Base-by-base conservation (phyloP, 2,797 vertebrate genomes). In the Dryobates pubescens region DNA sequence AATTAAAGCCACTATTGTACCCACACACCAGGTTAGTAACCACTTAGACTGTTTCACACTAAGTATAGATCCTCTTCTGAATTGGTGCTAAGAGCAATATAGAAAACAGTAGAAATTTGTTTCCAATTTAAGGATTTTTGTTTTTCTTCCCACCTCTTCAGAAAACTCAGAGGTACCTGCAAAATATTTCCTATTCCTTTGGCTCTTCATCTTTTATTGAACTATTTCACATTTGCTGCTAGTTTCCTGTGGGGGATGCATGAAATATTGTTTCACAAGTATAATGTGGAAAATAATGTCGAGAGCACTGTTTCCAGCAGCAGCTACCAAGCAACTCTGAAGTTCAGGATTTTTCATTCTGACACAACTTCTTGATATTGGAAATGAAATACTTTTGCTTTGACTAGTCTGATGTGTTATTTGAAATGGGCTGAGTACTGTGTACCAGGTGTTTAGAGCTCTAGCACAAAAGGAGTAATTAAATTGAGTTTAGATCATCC, bases 271-370 rank as follows among this genome's bases (percentile, higher is more conserved):
- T 68, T 68, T 71, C 62, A 61, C 65, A 49, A 53, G 58, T 68
- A 17, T 73, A 79, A 85, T 22, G 30, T 68, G 70, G 86, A 61
- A 82, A 91, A 68, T 61, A 65, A 76, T 49, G 61, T 23, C 57
- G 64, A 78, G 74, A 85, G 69, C 17, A 19, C 29, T 47, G n/a
- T 61, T 88, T 78, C 53, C 64, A 88, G 24, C 61, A 79, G 84
- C 86, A 92, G 71, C 91, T 82, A 29, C 74, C 61, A 81, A 57
- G 63, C 92, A 92, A 58, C 78, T 47, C 61, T 58, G 2, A 79
- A 90, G 82, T 87, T 83, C 63, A 62, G 77, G 32, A 74, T 91
- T 95, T 92, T 82, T 90, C 65, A 84, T 86, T 71, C 47, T 90
- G 75, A 79, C 74, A 81, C 51, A 54, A 19, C 24, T 58, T 65